Evolutionary conservation across 2,113 vertebrate species (phyloP).

Genomic region (Trichechus manatus): DNA sequence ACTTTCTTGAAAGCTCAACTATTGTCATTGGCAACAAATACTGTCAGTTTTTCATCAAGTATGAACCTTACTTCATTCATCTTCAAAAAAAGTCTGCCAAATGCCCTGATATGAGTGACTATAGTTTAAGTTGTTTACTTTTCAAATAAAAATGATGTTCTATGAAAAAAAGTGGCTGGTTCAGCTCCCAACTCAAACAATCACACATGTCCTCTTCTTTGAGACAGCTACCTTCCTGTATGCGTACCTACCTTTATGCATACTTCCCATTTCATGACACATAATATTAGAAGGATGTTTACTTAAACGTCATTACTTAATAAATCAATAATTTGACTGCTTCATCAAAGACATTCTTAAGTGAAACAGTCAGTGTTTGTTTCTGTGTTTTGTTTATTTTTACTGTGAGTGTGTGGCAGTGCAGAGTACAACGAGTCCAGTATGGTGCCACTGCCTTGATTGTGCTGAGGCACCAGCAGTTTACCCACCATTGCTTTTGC

Average conservation of each 20-base stretch:
- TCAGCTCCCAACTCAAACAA: background rate
- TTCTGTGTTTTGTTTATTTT: background rate
- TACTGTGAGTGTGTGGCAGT: background rate
- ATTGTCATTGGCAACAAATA: constrained; percentile 39
- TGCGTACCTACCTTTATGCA: too few species aligned
- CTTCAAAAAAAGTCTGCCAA: constrained; percentile 28
- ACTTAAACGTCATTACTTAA: background rate
- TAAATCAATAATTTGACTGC: background rate
- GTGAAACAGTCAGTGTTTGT: background rate
- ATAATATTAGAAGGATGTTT: background rate
- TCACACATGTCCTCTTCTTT: background rate
- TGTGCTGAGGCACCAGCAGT: background rate
- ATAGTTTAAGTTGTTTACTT: constrained; percentile 14
- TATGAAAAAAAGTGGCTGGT: background rate
- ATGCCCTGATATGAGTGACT: background rate
- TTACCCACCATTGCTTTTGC: background rate
- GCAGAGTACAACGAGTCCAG: background rate
- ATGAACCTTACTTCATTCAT: constrained; percentile 42
- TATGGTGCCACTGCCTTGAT: background rate
- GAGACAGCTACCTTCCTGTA: background rate
- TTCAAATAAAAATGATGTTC: constrained; percentile 35
- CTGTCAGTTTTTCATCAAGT: constrained; percentile 9
- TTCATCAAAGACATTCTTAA: constrained; percentile 41
- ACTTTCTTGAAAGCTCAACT: constrained; percentile 37
- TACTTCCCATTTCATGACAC: background rate